These are phyloP conservation scores for Macaria liturata DNA, from an alignment of 2,888 invertebrate genomes.

Conservation along the genomic window DNA sequence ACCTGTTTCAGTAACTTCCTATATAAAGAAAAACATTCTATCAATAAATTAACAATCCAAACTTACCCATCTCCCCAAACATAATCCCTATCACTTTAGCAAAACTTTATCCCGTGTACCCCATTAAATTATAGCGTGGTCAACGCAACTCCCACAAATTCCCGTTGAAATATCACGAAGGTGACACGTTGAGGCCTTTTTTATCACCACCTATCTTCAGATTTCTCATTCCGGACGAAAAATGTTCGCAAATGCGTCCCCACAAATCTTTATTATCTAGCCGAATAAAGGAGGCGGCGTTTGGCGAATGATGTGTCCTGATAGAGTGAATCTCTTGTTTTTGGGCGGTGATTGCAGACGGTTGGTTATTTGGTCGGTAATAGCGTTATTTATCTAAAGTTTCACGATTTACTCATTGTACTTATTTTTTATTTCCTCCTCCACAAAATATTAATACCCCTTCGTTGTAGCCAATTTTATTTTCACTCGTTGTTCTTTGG, in stretches of 20 bases:
- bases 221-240: slow-evolving; percentile 38
- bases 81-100: slow-evolving; percentile 3
- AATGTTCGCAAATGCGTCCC: slow-evolving; percentile 23
- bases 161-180: slow-evolving; percentile 39
- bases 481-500: no score
- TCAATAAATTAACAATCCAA: no score
- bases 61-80: not conserved
- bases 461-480: no score
- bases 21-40: no score
- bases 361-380: no score
- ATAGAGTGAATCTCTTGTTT: no score
- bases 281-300: slow-evolving; percentile 20
- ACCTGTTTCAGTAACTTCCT: no score
- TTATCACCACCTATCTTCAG: slow-evolving; percentile 40
- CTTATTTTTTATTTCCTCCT: no score
- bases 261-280: slow-evolving; percentile 30
- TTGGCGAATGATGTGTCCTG: not conserved
- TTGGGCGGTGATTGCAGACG: no score
- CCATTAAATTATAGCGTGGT: slow-evolving; percentile 22
- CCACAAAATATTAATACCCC: no score
- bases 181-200: slow-evolving; percentile 36
- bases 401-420: no score
- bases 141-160: slow-evolving; percentile 32
- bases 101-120: slow-evolving; percentile 18
- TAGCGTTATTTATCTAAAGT: no score